Percentiles rank a stretch among this genome's conserved stretches.
Conservation (phyloP, 2,113 vertebrate genomes). For the Etheostoma spectabile region DNA sequence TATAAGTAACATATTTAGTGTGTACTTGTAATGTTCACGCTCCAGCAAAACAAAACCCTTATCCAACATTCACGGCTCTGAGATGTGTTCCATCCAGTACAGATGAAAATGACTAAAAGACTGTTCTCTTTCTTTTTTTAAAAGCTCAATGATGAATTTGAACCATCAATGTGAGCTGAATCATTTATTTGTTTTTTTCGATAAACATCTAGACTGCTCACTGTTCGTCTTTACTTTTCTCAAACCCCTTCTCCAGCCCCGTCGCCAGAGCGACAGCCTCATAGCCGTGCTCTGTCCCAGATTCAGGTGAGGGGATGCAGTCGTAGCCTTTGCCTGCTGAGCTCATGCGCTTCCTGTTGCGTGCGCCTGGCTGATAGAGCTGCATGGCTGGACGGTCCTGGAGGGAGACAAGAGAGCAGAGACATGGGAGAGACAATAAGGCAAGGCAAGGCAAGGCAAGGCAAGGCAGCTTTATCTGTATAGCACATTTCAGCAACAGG, state of each 20-base stretch:
- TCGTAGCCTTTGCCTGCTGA: conserved; percentile 87
- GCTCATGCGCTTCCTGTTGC: conserved; percentile 86
- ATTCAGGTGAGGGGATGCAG: conserved; percentile 82
- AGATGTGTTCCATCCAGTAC: conserved; percentile 6
- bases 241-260: conserved; percentile 85
- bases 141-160: conserved; percentile 23
- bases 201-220: conserved; percentile 15
- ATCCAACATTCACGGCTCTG: conserved; percentile 11
- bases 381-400: conserved; percentile 96
- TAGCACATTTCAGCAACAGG: too few relatives aligned
- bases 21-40: conserved; percentile 22
- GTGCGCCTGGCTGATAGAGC: conserved; percentile 91
- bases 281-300: conserved; percentile 80
- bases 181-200: background rate
- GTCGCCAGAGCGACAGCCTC: conserved; percentile 81
- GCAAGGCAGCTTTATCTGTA: too few relatives aligned
- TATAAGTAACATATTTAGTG: conserved; percentile 12
- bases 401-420: conserved; percentile 55
- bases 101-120: background rate
- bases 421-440: conserved; percentile 67
- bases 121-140: conserved; percentile 10
- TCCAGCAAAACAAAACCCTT: conserved; percentile 21
- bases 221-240: conserved; percentile 86
- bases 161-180: background rate
- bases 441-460: too few relatives aligned